A percentile compares a stretch with the other conserved stretches of the same genome.
Conservation (phyloP, 2,888 invertebrate genomes). For the Nemurella pictetii region DNA sequence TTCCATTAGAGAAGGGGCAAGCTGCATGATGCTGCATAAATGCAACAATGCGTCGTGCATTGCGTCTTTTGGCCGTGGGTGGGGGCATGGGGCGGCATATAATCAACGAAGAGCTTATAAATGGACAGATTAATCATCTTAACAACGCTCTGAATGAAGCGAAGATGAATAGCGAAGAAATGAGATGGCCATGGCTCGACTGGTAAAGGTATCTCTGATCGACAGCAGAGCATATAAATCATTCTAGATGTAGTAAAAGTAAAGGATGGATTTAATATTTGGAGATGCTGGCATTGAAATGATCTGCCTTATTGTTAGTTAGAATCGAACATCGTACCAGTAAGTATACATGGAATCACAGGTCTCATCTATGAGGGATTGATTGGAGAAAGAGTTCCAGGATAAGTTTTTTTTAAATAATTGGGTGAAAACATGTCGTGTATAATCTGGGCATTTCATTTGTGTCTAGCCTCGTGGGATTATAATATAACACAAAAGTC, state of each 20-base stretch:
- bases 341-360: too few species aligned
- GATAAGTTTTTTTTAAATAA: too few species aligned
- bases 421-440: too few species aligned
- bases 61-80: background rate
- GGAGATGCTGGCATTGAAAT: background rate
- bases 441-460: too few species aligned
- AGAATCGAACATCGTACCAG: background rate
- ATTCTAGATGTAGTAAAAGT: background rate
- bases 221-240: background rate
- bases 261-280: background rate
- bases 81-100: background rate
- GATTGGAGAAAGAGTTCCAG: too few species aligned
- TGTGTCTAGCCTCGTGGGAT: too few species aligned
- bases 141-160: constrained; percentile 2
- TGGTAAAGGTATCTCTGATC: background rate
- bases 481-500: too few species aligned
- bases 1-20: background rate
- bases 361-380: too few species aligned
- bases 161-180: constrained; percentile 11
- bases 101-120: constrained; percentile 5
- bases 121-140: constrained; percentile 17
- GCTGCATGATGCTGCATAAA: background rate
- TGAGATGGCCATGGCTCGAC: too few species aligned
- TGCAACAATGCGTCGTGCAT: background rate
- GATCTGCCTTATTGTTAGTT: background rate